Percentiles rank a stretch among this genome's conserved stretches.
Conservation (phyloP, 2,113 vertebrate species). For the Tapirus terrestris region DNA sequence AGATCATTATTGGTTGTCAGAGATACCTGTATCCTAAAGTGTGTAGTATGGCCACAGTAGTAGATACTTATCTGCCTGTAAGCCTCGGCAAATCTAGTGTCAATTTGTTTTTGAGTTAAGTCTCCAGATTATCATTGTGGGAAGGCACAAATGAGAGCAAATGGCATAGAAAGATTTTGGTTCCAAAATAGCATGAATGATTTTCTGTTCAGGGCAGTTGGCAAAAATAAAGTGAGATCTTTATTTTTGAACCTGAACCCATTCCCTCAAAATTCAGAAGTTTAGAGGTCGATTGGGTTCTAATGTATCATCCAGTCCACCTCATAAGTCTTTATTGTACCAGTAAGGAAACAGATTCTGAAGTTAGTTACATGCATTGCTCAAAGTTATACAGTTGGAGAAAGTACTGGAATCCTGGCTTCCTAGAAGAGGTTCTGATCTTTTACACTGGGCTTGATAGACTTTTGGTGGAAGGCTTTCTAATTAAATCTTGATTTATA, state of each 20-base stretch:
- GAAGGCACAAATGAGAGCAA: neutral
- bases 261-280: neutral
- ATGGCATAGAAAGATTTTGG: neutral
- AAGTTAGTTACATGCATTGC: neutral
- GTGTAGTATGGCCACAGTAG: no score
- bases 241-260: neutral
- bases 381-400: neutral
- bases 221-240: neutral
- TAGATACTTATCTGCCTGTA: fast-evolving
- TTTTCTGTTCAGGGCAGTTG: neutral
- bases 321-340: neutral
- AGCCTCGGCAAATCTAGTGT: neutral
- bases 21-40: neutral
- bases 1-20: neutral
- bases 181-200: neutral
- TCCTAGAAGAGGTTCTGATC: neutral
- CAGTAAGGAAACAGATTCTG: neutral
- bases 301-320: neutral
- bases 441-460: neutral
- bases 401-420: neutral
- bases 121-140: neutral
- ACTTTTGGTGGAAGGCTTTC: neutral
- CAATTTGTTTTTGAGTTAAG: neutral
- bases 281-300: neutral
- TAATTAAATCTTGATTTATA: slow-evolving; percentile 16